Evolutionary conservation across 2,888 invertebrate species (phyloP).

Genomic region (Oconnorella tubifera): DNA sequence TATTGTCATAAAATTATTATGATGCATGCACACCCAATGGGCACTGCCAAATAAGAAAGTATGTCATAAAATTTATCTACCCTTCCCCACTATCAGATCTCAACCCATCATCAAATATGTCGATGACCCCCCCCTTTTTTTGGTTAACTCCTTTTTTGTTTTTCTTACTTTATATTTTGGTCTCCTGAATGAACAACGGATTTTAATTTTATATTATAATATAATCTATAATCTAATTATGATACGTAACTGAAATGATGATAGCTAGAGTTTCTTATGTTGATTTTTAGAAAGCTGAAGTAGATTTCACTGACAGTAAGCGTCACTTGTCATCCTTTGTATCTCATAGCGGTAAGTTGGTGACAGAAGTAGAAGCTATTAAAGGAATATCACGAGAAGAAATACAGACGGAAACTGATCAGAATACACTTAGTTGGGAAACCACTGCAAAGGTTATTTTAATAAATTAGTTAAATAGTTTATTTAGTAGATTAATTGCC

Average conservation of each 20-base stretch:
- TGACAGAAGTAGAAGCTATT: constrained; percentile 46
- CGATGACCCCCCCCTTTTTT: too few relatives aligned
- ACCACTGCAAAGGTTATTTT: background rate
- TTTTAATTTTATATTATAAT: too few relatives aligned
- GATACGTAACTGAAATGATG: background rate
- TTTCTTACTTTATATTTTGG: too few relatives aligned
- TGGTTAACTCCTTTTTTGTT: too few relatives aligned
- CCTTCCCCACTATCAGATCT: too few relatives aligned
- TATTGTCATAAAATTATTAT: too few relatives aligned
- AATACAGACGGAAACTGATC: constrained; percentile 21
- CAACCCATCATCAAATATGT: too few relatives aligned
- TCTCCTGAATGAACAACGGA: too few relatives aligned
- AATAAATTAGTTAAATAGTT: background rate
- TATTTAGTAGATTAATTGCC: background rate
- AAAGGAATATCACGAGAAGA: constrained; percentile 19
- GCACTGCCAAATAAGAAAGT: too few relatives aligned
- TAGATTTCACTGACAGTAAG: constrained; percentile 54
- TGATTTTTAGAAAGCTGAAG: constrained; percentile 48
- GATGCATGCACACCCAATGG: too few relatives aligned
- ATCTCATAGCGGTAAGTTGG: constrained; percentile 61
- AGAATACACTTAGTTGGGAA: constrained; percentile 21
- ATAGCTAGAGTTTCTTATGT: background rate
- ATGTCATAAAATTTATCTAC: too few relatives aligned
- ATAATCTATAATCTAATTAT: background rate
- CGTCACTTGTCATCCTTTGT: constrained; percentile 65